Percentiles rank a stretch among this genome's conserved stretches.
Evolutionary conservation across 2,888 invertebrate genomes (phyloP).

Genomic region (Rhagonycha fulva): DNA sequence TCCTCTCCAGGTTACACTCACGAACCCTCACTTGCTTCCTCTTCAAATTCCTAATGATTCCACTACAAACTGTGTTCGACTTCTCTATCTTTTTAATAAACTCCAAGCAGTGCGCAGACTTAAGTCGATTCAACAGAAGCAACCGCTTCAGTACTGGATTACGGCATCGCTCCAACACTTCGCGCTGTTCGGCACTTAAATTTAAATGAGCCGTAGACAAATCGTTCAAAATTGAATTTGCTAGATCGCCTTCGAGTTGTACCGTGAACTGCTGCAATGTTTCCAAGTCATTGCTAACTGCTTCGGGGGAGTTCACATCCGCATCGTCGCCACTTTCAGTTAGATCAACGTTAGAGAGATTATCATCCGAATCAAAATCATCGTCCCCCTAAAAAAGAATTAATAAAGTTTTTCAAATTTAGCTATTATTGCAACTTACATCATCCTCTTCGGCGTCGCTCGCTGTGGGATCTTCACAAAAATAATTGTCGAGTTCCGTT

Average conservation of each 20-base stretch:
- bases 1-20: not conserved
- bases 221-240: not conserved
- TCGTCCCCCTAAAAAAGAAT: not conserved
- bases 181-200: not conserved
- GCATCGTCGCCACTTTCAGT: not conserved
- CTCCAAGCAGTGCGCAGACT: conserved; percentile 39
- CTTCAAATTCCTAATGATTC: not conserved
- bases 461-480: not conserved
- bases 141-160: conserved; percentile 38
- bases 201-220: not conserved
- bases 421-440: not conserved
- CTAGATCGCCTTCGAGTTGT: not conserved
- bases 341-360: not conserved
- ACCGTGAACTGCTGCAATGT: not conserved
- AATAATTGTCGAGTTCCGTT: not conserved
- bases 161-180: conserved; percentile 35
- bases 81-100: conserved; percentile 38
- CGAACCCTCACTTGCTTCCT: not conserved
- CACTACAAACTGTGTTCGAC: conserved; percentile 17
- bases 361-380: not conserved
- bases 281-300: not conserved
- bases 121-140: conserved; percentile 40
- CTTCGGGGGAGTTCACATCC: not conserved
- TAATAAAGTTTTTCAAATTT: not conserved
- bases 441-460: not conserved